These are phyloP conservation scores for Callocephalon fimbriatum DNA, from an alignment of 2,113 vertebrate species.

Conservation along the genomic window DNA sequence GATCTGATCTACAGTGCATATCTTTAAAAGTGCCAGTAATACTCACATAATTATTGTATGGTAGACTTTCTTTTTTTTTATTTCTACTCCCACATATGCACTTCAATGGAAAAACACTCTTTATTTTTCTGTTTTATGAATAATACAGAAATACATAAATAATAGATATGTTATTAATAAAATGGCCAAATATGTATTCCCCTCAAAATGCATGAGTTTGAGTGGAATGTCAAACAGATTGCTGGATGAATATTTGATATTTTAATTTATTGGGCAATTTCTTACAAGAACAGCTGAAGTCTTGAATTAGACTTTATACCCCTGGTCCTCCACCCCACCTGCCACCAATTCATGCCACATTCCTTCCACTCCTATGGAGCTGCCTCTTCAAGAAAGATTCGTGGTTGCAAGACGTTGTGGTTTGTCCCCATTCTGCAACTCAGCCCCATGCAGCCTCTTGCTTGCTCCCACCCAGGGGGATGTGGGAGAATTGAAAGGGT, in stretches of 20 bases:
- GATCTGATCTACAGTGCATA: background rate
- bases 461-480: background rate
- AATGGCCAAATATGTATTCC: background rate
- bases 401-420: background rate
- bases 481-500: background rate
- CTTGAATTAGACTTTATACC: background rate
- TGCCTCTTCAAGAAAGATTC: background rate
- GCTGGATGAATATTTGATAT: slow-evolving; percentile 54
- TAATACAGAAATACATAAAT: slow-evolving; percentile 49
- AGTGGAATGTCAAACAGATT: slow-evolving; percentile 26
- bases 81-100: background rate
- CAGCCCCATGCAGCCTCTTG: background rate
- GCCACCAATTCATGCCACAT: background rate
- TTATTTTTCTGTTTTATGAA: slow-evolving; percentile 48
- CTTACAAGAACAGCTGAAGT: background rate
- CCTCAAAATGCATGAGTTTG: slow-evolving; percentile 3
- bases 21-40: background rate
- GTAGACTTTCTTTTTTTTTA: background rate
- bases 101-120: background rate
- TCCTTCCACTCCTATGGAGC: background rate
- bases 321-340: background rate
- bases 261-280: slow-evolving; percentile 33
- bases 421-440: background rate
- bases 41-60: background rate
- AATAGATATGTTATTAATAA: slow-evolving; percentile 49